These are phyloP conservation scores for Papilio gigon DNA, from an alignment of 2,888 invertebrate genomes.

Conservation along the genomic window DNA sequence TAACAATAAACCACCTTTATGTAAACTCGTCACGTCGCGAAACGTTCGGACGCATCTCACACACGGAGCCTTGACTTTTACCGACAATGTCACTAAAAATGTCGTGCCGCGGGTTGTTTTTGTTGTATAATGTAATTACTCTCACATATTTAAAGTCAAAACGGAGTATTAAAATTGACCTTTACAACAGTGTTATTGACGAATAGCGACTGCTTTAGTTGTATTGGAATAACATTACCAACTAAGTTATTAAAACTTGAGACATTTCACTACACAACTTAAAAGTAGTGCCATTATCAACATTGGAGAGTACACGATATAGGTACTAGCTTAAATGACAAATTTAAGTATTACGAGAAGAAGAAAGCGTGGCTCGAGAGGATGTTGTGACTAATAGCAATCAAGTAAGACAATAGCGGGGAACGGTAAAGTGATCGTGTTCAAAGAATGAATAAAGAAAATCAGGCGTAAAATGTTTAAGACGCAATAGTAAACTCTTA, in stretches of 20 bases:
- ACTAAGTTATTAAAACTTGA: too few species aligned
- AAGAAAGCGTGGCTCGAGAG: constrained; percentile 3
- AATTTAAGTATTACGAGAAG: background rate
- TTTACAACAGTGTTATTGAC: constrained; percentile 7
- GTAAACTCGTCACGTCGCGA: constrained; percentile 56
- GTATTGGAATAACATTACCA: background rate
- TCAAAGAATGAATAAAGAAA: constrained; percentile 7
- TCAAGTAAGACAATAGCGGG: constrained; percentile 13
- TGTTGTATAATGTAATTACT: background rate
- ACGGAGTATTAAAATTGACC: background rate
- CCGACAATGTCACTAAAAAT: constrained; percentile 58
- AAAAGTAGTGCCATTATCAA: background rate
- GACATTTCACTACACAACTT: too few species aligned
- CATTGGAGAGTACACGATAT: background rate
- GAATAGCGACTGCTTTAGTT: background rate
- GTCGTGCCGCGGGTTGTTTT: constrained; percentile 46
- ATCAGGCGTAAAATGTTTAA: background rate
- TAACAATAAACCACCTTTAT: constrained; percentile 45
- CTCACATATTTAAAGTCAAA: background rate
- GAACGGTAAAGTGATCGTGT: constrained; percentile 12
- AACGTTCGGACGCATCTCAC: constrained; percentile 46
- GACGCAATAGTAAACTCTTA: background rate
- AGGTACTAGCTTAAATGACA: background rate
- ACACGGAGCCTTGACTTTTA: constrained; percentile 55
- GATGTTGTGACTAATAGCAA: constrained; percentile 18